phyloP scores from a whole-genome alignment of 2,888 invertebrate genomes.

The Conus canariensis region DNA sequence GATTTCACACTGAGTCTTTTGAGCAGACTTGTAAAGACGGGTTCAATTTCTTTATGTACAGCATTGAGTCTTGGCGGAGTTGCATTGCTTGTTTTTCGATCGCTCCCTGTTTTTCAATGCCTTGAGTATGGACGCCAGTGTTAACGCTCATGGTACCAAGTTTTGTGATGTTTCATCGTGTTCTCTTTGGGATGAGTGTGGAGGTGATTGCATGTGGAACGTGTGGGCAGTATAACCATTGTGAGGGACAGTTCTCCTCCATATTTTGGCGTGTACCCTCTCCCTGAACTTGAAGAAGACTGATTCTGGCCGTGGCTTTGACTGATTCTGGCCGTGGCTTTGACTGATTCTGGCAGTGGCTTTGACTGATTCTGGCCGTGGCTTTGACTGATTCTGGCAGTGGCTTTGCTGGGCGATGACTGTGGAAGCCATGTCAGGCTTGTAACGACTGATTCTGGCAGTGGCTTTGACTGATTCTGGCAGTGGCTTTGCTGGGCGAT shows the following conservation, averaged over 20 bases:
- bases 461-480: no score
- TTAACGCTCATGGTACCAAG: not conserved
- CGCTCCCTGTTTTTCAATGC: slow-evolving; percentile 33
- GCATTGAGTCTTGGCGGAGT: not conserved
- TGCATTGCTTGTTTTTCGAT: not conserved
- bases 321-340: no score
- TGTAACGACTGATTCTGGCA: no score
- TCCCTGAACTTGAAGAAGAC: not conserved
- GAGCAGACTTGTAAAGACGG: slow-evolving; percentile 27
- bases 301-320: not conserved
- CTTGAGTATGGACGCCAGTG: not conserved
- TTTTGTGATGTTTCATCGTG: slow-evolving; percentile 15
- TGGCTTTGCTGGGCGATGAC: not conserved
- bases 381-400: no score
- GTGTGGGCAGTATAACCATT: not conserved
- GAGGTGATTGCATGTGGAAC: not conserved
- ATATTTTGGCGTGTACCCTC: not conserved
- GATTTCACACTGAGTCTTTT: not conserved
- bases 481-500: not conserved
- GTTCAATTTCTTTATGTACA: slow-evolving; percentile 25
- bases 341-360: no score
- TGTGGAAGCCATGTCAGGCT: not conserved
- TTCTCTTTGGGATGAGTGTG: not conserved
- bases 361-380: no score
- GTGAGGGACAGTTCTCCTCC: not conserved